Percentiles rank a stretch among this genome's conserved stretches.
Evolutionary conservation across 2,113 vertebrate species (phyloP).

Genomic region (Deroptyus accipitrinus): DNA sequence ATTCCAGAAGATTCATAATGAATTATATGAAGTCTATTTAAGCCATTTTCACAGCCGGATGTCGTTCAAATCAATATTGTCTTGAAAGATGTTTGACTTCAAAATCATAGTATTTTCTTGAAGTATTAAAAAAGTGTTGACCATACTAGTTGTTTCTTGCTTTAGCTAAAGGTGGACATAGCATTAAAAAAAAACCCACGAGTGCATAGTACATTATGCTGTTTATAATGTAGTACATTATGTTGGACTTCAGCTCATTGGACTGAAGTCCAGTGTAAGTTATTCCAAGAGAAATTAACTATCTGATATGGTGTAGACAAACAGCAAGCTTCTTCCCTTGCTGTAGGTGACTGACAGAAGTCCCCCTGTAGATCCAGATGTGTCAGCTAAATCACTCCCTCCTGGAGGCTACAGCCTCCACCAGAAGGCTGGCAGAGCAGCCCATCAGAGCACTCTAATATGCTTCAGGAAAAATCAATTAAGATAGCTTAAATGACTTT

Average conservation of each 20-base stretch:
- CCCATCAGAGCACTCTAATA: background rate
- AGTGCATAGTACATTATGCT: background rate
- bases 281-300: background rate
- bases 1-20: background rate
- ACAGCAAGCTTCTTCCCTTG: background rate
- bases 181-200: fast-evolving
- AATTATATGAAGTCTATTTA: slow-evolving; percentile 4
- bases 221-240: background rate
- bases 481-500: slow-evolving; percentile 7
- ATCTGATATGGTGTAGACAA: background rate
- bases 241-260: too few species aligned
- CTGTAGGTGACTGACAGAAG: background rate
- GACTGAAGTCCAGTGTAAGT: background rate
- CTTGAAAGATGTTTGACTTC: slow-evolving; percentile 1
- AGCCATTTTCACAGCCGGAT: background rate
- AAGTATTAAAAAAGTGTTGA: background rate
- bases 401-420: background rate
- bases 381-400: background rate
- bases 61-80: slow-evolving; percentile 20
- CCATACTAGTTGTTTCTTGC: background rate
- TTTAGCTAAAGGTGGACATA: background rate
- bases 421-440: background rate
- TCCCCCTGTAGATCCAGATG: background rate
- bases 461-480: slow-evolving; percentile 36
- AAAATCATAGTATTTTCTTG: background rate